These are phyloP conservation scores for Acrossocheilus fasciatus DNA, from an alignment of 2,797 vertebrate genomes.

Conservation along the genomic window DNA sequence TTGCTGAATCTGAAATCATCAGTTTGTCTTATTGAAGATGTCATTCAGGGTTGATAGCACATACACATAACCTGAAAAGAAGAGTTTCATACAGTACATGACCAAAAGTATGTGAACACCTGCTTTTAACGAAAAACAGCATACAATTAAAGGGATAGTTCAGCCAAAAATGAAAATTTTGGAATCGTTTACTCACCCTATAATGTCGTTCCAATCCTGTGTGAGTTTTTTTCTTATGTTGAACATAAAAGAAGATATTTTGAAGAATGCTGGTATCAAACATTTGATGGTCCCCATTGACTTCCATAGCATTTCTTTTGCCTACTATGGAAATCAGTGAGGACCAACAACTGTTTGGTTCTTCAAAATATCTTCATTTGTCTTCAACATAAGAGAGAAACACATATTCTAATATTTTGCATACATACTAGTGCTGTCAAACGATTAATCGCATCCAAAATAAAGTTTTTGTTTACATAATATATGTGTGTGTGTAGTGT, in stretches of 20 bases:
- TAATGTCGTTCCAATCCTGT: not conserved
- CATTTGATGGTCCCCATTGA: not conserved
- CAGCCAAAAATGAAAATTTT: not conserved
- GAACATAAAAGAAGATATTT: not conserved
- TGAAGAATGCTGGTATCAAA: not conserved
- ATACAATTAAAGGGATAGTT: not conserved
- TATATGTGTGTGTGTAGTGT: too few species aligned
- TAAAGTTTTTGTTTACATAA: too few species aligned
- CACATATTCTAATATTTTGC: too few species aligned
- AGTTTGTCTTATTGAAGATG: slow-evolving; percentile 21
- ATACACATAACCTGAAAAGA: not conserved
- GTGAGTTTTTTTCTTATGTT: not conserved
- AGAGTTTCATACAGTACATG: not conserved
- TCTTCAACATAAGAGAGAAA: not conserved
- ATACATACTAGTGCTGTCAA: too few species aligned
- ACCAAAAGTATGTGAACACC: slow-evolving; percentile 27
- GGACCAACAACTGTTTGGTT: not conserved
- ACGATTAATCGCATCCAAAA: too few species aligned
- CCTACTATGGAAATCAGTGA: not conserved
- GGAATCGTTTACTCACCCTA: not conserved
- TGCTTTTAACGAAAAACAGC: not conserved
- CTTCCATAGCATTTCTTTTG: not conserved
- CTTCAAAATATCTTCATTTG: not conserved
- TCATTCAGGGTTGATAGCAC: slow-evolving; percentile 22
- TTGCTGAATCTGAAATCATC: not conserved